phyloP scores from a whole-genome alignment of 1,140 invertebrate genomes.

The Anastatus disparis region DNA sequence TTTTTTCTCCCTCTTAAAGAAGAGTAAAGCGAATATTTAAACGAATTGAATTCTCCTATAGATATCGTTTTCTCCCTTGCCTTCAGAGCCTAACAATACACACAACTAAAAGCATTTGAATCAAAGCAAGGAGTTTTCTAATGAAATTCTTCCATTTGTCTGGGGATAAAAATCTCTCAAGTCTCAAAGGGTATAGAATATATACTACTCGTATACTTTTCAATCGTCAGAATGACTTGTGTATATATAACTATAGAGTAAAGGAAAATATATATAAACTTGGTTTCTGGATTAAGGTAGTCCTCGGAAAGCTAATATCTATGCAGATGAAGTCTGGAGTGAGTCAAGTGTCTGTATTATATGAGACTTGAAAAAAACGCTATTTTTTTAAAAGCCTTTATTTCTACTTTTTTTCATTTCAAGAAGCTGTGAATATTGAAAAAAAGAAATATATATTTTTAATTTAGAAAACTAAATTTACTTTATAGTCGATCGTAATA shows the following conservation, averaged over 20 bases:
- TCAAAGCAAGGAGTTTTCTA: neutral
- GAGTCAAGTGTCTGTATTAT: neutral
- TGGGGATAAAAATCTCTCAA: neutral
- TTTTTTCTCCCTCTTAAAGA: too few relatives aligned
- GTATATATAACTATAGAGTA: too few relatives aligned
- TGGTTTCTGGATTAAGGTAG: neutral
- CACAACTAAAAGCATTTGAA: too few relatives aligned
- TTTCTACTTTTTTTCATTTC: neutral
- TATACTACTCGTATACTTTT: too few relatives aligned
- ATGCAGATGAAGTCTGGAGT: slow-evolving; percentile 3
- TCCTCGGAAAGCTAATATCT: neutral
- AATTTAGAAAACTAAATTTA: too few relatives aligned
- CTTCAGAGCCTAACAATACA: too few relatives aligned
- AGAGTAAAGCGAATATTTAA: neutral
- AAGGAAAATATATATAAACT: too few relatives aligned
- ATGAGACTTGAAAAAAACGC: neutral
- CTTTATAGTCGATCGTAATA: too few relatives aligned
- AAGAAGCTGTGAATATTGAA: neutral
- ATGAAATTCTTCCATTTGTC: slow-evolving; percentile 24
- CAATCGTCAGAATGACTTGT: too few relatives aligned
- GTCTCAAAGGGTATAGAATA: slow-evolving; percentile 5
- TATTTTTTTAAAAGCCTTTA: neutral
- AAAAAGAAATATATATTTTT: neutral
- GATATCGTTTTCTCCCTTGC: neutral
- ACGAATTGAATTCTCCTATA: neutral